These are phyloP conservation scores for Choloepus didactylus DNA, from an alignment of 2,797 vertebrate species.

Conservation along the genomic window DNA sequence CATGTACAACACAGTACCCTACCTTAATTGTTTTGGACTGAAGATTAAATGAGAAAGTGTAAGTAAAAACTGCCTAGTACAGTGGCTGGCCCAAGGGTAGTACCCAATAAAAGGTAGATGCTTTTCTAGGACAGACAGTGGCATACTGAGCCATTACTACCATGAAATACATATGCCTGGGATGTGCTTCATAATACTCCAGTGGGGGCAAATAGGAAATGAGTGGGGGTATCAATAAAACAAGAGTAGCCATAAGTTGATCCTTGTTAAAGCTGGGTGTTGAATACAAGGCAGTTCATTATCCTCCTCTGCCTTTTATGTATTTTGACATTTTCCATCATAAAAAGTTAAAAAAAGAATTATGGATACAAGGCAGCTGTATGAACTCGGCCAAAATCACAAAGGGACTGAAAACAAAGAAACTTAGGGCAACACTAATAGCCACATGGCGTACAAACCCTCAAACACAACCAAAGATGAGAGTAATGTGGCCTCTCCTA, in stretches of 20 bases:
- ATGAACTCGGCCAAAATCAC: not conserved
- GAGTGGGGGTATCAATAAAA: not conserved
- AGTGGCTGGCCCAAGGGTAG: not conserved
- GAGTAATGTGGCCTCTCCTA: not conserved
- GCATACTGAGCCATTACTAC: not conserved
- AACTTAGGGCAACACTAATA: not conserved
- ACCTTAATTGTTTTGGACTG: not conserved
- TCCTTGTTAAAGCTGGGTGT: not conserved
- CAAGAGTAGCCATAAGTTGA: rapidly evolving
- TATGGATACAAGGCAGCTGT: not conserved
- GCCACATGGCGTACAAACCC: not conserved
- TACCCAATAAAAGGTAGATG: not conserved
- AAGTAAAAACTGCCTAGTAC: not conserved
- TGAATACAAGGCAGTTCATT: not conserved
- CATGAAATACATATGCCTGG: not conserved
- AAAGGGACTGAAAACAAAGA: not conserved
- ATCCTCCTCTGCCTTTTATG: not conserved
- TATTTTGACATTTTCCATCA: not conserved
- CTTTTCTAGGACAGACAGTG: not conserved
- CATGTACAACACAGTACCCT: not conserved
- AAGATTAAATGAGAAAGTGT: not conserved
- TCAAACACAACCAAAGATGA: not conserved
- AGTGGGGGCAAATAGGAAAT: not conserved
- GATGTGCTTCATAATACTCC: not conserved
- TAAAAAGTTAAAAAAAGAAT: not conserved